These are phyloP conservation scores for Phoeniculus purpureus DNA, from an alignment of 2,797 vertebrate genomes.

Conservation along the genomic window DNA sequence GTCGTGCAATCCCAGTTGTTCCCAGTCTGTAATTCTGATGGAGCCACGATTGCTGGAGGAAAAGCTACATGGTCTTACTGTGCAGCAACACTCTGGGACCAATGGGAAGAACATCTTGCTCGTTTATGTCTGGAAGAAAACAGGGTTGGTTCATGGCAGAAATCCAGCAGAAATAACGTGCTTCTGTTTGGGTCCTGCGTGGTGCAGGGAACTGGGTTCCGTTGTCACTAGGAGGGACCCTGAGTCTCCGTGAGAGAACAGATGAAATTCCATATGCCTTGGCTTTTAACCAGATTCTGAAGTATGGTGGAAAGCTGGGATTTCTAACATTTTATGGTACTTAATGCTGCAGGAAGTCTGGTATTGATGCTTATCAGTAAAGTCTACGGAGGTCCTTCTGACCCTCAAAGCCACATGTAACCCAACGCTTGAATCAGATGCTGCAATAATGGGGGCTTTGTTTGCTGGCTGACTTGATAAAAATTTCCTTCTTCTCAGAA, in stretches of 20 bases:
- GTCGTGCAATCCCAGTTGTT: not conserved
- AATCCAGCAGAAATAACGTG: constrained; percentile 11
- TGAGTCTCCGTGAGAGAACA: constrained; percentile 36
- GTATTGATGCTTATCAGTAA: not conserved
- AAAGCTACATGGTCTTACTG: not conserved
- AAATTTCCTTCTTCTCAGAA: not conserved
- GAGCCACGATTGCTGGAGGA: not conserved
- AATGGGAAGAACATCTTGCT: constrained; percentile 42
- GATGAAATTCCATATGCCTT: constrained; percentile 45
- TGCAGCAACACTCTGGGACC: not conserved
- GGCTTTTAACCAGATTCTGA: constrained; percentile 46
- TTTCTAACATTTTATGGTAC: not conserved
- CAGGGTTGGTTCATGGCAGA: constrained; percentile 13
- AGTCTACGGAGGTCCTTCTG: not conserved
- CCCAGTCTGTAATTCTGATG: not conserved
- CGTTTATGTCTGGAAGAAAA: constrained; percentile 24
- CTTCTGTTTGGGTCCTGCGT: constrained; percentile 30
- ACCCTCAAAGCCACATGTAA: not conserved
- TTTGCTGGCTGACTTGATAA: not conserved
- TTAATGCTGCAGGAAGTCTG: not conserved
- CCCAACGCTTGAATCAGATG: accelerated
- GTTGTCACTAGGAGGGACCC: constrained; percentile 18
- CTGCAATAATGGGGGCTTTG: not conserved
- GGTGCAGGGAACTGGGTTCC: not conserved
- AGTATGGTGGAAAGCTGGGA: not conserved